Conservation (phyloP, 2,113 vertebrate genomes). For the Grus americana region DNA sequence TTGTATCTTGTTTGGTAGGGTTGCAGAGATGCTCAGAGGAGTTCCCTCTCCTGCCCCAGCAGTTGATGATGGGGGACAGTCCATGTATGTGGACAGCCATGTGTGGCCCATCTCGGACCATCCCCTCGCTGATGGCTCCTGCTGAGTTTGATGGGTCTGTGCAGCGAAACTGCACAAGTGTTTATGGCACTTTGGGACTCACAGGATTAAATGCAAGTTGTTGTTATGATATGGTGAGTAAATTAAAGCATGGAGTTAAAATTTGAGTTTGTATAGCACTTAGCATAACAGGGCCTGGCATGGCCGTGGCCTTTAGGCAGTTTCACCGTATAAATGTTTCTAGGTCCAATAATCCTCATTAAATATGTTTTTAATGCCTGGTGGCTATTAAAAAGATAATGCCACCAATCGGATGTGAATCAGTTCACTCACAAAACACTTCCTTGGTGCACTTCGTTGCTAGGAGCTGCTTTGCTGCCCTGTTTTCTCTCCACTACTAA, state of each 20-base stretch:
- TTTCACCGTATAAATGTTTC: background rate
- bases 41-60: background rate
- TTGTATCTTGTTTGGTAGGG: background rate
- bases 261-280: constrained; percentile 37
- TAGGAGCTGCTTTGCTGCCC: constrained; percentile 1
- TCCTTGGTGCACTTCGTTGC: background rate
- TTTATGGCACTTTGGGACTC: background rate
- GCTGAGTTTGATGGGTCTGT: background rate
- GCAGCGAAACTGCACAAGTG: background rate
- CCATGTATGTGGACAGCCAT: background rate
- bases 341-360: constrained; percentile 6
- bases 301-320: background rate
- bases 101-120: background rate
- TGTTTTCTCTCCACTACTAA: background rate
- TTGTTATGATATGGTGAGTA: background rate
- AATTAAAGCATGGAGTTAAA: constrained; percentile 40
- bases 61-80: background rate
- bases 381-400: background rate
- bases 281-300: background rate
- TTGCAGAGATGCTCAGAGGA: background rate
- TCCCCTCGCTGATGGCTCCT: background rate
- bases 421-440: background rate
- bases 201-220: constrained; percentile 10
- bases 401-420: background rate
- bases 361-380: background rate